These are phyloP conservation scores for Paraescarpia echinospica DNA, from an alignment of 1,140 invertebrate species.

Conservation along the genomic window DNA sequence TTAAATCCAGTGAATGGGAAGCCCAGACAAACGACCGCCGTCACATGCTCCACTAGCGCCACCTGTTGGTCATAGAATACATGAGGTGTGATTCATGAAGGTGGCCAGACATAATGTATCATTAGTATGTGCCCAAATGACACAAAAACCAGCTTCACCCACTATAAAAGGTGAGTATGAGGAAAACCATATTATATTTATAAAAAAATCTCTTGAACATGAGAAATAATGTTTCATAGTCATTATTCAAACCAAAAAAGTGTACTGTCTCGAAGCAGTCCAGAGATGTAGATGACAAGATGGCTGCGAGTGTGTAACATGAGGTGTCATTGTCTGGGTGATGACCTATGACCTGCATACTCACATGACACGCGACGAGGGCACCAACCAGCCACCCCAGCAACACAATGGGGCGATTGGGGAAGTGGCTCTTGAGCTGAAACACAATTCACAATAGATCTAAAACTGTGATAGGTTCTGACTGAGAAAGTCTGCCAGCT, in stretches of 20 bases:
- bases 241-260: too few species aligned
- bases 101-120: background rate
- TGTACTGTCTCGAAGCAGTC: too few species aligned
- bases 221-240: too few species aligned
- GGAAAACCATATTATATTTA: too few species aligned
- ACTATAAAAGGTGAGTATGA: too few species aligned
- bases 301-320: too few species aligned
- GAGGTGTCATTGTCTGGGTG: too few species aligned
- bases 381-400: constrained; percentile 77
- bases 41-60: constrained; percentile 62
- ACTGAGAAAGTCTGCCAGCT: background rate
- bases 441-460: background rate
- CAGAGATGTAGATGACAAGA: too few species aligned
- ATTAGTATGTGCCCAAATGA: background rate
- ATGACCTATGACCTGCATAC: constrained; percentile 25
- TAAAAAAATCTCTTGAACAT: too few species aligned
- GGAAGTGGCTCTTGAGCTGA: constrained; percentile 66
- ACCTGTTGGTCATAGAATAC: constrained; percentile 40
- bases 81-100: background rate
- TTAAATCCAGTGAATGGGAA: constrained; percentile 77
- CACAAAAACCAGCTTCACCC: background rate
- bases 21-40: constrained; percentile 76
- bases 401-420: constrained; percentile 73
- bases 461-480: background rate
- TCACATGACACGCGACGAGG: constrained; percentile 67